Conservation (phyloP, 23 tunicate genomes). For the Trididemnum clinides region DNA sequence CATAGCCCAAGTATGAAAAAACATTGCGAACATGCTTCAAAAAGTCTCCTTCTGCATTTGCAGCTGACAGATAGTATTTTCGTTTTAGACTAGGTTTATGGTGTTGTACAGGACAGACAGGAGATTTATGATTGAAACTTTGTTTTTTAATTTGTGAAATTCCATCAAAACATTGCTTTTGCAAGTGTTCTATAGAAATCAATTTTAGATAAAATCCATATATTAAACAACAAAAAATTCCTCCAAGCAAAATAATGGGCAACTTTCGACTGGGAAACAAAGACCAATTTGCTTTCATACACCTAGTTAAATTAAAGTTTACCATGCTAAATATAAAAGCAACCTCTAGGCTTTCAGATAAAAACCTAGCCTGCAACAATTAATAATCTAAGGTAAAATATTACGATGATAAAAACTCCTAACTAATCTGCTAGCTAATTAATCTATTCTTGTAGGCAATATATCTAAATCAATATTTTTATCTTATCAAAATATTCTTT, state of each 20-base stretch:
- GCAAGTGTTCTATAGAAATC: neutral
- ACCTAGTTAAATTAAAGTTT: too few relatives aligned
- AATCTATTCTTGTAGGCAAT: too few relatives aligned
- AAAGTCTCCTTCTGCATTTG: constrained; percentile 62
- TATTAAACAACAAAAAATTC: neutral
- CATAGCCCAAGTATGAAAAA: constrained; percentile 59
- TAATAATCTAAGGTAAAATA: too few relatives aligned
- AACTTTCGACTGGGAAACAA: neutral
- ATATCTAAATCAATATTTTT: too few relatives aligned
- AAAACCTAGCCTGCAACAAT: too few relatives aligned
- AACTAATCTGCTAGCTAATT: too few relatives aligned
- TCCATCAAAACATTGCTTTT: neutral
- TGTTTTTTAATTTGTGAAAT: neutral
- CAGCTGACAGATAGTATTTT: neutral
- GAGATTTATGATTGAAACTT: neutral
- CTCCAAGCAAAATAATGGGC: neutral
- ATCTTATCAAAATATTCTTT: too few relatives aligned
- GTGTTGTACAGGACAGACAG: neutral
- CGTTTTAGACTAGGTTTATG: neutral
- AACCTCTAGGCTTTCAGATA: too few relatives aligned
- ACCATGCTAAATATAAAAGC: too few relatives aligned
- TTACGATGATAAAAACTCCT: too few relatives aligned
- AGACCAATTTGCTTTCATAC: neutral
- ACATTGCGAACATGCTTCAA: constrained; percentile 77
- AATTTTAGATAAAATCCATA: constrained; percentile 10